Base-by-base conservation (phyloP, 2,888 invertebrate genomes). In the Chironomus tentans region DNA sequence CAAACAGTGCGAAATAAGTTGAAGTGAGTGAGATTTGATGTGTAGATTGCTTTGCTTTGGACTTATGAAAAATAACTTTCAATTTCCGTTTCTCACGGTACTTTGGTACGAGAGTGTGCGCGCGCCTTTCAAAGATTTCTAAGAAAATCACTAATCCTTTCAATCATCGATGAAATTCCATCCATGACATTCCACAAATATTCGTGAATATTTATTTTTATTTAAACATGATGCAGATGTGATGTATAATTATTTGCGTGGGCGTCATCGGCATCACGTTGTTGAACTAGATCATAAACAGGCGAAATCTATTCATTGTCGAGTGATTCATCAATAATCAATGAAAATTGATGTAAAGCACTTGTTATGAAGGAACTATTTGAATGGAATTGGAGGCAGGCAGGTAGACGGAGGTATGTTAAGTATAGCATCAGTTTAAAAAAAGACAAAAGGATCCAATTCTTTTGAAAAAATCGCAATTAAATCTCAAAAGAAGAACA, bases 41-140 rank as follows among this genome's bases (percentile, higher is more conserved):
- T 38, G 38, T 28, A 38, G 38, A 10, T 56, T 56, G 38, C 68
- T 28, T n/a, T 13, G n/a, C 50, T 56, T 22, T 50, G 15, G 15
- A 22, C 15, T 62, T 50, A 72, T 72, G 72, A 72, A 72, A 72
- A 72, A 72, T 72, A 28, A 72, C 72, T 72, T 72, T 72, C 72
- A 18, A 62, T 72, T 72, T 72, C 62, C 50, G 38, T 50, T 72
- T 72, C 72, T 72, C 72, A 72, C 72, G 72, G 18, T n/a, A 28
- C 72, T 72, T 24, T 24, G 15, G 70, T 68, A 12, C 15, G 50
- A 18, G 15, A n/a, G 4, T 22, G 15, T 3, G 65, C 65, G 24
- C 24, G 65, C 21, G 65, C 24, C 12, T 24, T 24, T 65, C 12
- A 21, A 21, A 21, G 13, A 65, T 21, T 65, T 65, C 65, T 65